Base-by-base conservation (phyloP, 2,113 vertebrate genomes). In the Eptatretus burgeri region DNA sequence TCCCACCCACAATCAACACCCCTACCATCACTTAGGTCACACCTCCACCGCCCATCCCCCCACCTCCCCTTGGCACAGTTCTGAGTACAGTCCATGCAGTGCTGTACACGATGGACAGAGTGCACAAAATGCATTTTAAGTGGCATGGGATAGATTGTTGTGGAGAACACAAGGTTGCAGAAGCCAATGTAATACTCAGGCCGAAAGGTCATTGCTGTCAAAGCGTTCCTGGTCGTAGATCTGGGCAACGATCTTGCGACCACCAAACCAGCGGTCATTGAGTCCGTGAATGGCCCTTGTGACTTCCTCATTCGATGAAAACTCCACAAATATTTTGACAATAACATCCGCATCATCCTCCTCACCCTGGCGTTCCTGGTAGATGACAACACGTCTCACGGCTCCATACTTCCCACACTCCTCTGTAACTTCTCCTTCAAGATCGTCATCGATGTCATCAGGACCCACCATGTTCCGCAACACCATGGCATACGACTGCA, bases 321-420 rank as follows among this genome's bases (percentile, higher is more conserved):
- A 60, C 53, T 60, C 53, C 16, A 60, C 53, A 2, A 60, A 60
- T 9, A 60, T 60, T 12, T 60, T 60, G 11, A 60, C 53, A 19
- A 60, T 60, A 19, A 60, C 53, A 9, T 60, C 53, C 16, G 53
- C 53, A 19, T 60, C 53, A 9, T 60, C 53, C 53, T 60, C 53
- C 53, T 60, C 53, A 19, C 53, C 53, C 53, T 60, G 53, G 53
- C 53, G 53, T 12, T 60, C 53, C 53, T 60, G 53, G 53, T 60
- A 60, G 53, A 60, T 60, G 53, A 60, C 53, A 19, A 60, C 53
- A 19, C 53, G 53, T n/a, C 12, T 60, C 53, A 60, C 53, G 12
- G 53, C 53, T 10, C 53, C 53, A 19, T 60, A 60, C 53, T 60
- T 60, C 16, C 53, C 53, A 19, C 53, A 60, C 2, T 60, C 53